Conservation (phyloP, 1,140 invertebrate species). For the Bombus superbus region DNA sequence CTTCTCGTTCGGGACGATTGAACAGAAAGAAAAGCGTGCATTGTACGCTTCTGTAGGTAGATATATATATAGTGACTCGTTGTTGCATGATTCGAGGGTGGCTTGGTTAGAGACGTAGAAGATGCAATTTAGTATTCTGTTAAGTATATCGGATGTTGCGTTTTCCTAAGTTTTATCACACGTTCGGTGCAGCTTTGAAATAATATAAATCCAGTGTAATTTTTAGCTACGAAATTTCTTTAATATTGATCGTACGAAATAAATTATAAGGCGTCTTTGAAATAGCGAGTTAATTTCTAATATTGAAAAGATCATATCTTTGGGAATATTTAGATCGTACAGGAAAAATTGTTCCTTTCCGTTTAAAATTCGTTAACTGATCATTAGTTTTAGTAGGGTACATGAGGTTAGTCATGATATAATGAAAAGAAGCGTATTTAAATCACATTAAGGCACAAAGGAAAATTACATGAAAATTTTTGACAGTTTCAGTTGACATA, state of each 20-base stretch:
- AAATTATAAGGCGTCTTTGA: too few species aligned
- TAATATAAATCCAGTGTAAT: too few species aligned
- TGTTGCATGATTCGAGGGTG: background rate
- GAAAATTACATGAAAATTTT: background rate
- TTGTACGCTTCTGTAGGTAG: constrained; percentile 41
- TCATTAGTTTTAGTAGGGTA: background rate
- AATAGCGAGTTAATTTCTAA: too few species aligned
- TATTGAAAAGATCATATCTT: too few species aligned
- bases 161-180: background rate
- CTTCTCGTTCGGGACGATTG: constrained; percentile 44
- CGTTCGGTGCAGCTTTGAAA: background rate
- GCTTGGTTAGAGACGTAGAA: background rate
- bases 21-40: constrained; percentile 56
- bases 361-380: too few species aligned
- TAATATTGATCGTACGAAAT: too few species aligned
- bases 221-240: too few species aligned
- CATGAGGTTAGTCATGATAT: background rate
- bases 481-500: background rate
- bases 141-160: background rate
- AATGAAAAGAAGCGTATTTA: background rate
- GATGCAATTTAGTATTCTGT: background rate
- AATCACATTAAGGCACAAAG: background rate
- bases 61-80: background rate
- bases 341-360: too few species aligned
- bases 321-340: too few species aligned